Evolutionary conservation across 2,113 vertebrate species (phyloP).

Genomic region (Hyla sarda): DNA sequence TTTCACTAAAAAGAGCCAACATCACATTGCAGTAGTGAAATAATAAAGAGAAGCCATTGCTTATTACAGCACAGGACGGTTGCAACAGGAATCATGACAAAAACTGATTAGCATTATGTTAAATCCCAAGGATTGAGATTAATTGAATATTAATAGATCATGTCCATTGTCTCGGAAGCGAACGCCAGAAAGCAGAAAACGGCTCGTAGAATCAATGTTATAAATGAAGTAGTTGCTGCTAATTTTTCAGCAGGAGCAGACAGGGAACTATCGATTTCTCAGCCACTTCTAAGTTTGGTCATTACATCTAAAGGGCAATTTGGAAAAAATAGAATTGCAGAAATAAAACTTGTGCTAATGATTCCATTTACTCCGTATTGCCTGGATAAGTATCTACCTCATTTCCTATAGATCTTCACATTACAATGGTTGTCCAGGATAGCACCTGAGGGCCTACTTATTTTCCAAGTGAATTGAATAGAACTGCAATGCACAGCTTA

Average conservation of each 20-base stretch:
- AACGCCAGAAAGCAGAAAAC: background rate
- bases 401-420: background rate
- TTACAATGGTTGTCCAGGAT: background rate
- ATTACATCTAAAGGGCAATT: background rate
- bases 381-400: background rate
- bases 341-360: conserved; percentile 3
- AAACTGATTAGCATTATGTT: background rate
- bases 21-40: background rate
- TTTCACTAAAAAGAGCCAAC: background rate
- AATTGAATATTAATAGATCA: conserved; percentile 14
- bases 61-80: background rate
- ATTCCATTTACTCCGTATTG: background rate
- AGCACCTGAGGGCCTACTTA: too few relatives aligned
- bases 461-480: too few relatives aligned
- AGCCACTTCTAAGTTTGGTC: background rate
- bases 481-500: too few relatives aligned
- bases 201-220: background rate
- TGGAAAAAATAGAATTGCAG: background rate
- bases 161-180: background rate
- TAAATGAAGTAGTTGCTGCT: background rate
- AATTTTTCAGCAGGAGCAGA: background rate
- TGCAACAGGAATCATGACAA: background rate
- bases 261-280: background rate
- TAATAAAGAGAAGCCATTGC: background rate
- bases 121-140: background rate